These are phyloP conservation scores for Sander lucioperca DNA, from an alignment of 2,113 vertebrate species.

Conservation along the genomic window DNA sequence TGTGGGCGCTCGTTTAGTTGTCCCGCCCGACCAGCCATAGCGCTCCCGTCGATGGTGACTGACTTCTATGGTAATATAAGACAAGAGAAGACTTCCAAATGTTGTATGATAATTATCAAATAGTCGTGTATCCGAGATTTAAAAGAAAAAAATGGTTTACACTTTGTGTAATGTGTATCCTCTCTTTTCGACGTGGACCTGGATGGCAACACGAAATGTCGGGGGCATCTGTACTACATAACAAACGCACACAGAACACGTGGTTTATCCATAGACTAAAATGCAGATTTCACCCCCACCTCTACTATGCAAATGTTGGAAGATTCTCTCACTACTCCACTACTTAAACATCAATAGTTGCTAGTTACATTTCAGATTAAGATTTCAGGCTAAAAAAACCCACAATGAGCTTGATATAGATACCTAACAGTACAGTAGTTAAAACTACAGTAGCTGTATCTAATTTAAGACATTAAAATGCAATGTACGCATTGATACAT, in stretches of 20 bases:
- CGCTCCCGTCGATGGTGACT: neutral
- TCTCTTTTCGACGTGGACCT: neutral
- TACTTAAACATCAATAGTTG: neutral
- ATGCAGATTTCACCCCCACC: neutral
- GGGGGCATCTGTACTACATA: neutral
- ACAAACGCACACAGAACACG: slow-evolving; percentile 25
- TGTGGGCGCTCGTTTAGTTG: slow-evolving; percentile 42
- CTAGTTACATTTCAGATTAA: neutral
- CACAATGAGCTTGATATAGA: neutral
- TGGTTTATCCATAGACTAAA: neutral
- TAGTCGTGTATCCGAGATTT: neutral
- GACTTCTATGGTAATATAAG: neutral
- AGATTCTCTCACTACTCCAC: neutral
- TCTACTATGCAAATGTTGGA: neutral
- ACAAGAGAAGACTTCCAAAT: rapidly evolving
- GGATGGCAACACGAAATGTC: neutral
- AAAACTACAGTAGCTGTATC: neutral
- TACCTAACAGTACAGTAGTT: neutral
- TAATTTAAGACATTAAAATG: neutral
- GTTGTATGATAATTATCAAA: rapidly evolving
- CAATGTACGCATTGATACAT: neutral
- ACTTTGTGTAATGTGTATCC: neutral
- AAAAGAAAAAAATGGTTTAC: neutral
- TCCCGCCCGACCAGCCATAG: rapidly evolving
- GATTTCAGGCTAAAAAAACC: neutral